Base-by-base conservation (phyloP, 2,113 vertebrate genomes). In the Sisor rabdophorus region DNA sequence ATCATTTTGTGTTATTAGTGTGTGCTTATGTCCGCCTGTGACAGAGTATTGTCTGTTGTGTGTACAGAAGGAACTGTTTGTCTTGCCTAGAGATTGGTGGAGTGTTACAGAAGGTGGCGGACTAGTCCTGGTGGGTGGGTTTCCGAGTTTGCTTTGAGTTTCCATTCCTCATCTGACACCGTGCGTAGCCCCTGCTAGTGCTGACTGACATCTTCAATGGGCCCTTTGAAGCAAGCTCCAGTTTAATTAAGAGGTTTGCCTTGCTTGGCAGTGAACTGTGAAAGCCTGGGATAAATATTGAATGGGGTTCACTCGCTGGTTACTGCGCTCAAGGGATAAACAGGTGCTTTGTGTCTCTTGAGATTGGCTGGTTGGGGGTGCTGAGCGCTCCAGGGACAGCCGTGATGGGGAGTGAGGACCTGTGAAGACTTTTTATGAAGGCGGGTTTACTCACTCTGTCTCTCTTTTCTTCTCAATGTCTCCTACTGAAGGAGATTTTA, bases 281-380 rank as follows among this genome's bases (percentile, higher is more conserved):
- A 98, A 97, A 96, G 96, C 94, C 95, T 85, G 94, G 94, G 95
- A 98, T 98, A 98, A 98, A 98, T 98, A 98, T 98, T 98, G 96
- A 97, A 98, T 95, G 36, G 95, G 92, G 96, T 98, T 98, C 96
- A 98, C 94, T 94, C 91, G 92, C 94, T 97, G 96, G 96, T 98
- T 94, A 97, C 95, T 93, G 94, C 61, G 91, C 87, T 87, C 80
- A 71, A 91, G 91, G 92, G 92, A 97, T 95, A 95, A 96, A 95
- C 96, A 96, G 95, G 93, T 96, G 95, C 95, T 95, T 95, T 93
- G 93, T 95, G 91, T 88, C 60, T 76, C 63, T 56, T 89, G 90
- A 89, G 90, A 89, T 91, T 91, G 78, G 60, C 40, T 28, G 61
- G 83, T 82, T 87, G 84, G 80, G 82, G 73, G 83, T 76, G 84